Base-by-base conservation (phyloP, 2,113 vertebrate genomes). In the Saccopteryx leptura region DNA sequence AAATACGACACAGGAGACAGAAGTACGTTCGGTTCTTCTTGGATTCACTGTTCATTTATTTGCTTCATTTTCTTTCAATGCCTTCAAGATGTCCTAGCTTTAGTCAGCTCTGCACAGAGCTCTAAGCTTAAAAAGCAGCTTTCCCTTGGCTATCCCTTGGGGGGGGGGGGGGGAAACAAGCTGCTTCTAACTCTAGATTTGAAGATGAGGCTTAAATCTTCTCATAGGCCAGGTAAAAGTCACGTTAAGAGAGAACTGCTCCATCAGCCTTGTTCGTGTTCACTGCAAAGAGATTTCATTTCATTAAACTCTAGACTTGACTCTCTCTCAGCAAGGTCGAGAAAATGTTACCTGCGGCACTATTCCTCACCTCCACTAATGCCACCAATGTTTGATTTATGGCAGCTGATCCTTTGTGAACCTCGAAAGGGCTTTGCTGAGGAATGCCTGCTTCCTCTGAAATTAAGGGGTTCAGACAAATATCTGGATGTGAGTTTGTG, bases 301-400 rank as follows among this genome's bases (percentile, higher is more conserved):
- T 98, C 95, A 97, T 98, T 98, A 98, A 98, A 97, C 72, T 98
- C 91, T 94, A 97, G 95, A 97, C 95, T 98, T 98, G 92, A 98
- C 97, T 98, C 28, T 92, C 50, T 97, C 89, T 96, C 88, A 90
- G 93, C 96, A 95, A 98, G 96, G 96, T 97, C 84, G 90, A 82
- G 95, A 97, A 98, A 98, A 97, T 91, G 91, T 94, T 98, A 92
- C 76, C 91, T 88, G 23, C 0, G 11, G 39, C 79, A 94, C 78
- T 90, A 87, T 96, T 95, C 88, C 19, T 90, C 65, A 24, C 83
- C 89, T 97, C 97, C 71, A 93, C 68, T 96, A 96, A 97, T 96
- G 88, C 86, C 93, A 97, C 90, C 61, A 84, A 66, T 97, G 95
- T 97, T 97, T 98, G 98, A 98, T 98, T 98, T 97, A 98, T 96